Conservation (phyloP, 2,113 vertebrate species). For the Leptobrachium leishanense region DNA sequence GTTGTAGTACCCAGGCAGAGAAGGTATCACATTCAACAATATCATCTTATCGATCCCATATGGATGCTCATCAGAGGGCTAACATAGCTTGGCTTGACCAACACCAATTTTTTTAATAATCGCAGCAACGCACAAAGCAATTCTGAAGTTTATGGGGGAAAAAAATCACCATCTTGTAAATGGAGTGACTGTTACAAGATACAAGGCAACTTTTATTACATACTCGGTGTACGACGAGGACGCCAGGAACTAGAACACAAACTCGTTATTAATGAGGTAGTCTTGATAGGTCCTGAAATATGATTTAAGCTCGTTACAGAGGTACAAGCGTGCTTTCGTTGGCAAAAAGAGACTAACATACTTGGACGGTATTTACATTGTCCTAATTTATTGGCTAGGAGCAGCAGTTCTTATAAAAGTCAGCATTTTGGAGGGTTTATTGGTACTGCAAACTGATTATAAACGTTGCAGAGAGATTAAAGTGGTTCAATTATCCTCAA, state of each 20-base stretch:
- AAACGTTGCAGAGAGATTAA: not conserved
- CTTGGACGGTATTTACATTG: not conserved
- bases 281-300: not conserved
- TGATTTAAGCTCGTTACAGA: slow-evolving; percentile 1
- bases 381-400: not conserved
- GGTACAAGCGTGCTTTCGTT: not conserved
- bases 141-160: not conserved
- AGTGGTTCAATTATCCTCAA: not conserved
- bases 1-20: too few relatives aligned
- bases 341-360: slow-evolving; percentile 3
- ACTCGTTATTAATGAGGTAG: not conserved
- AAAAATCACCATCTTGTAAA: not conserved
- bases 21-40: too few relatives aligned
- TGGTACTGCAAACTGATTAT: not conserved
- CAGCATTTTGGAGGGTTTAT: not conserved
- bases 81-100: too few relatives aligned
- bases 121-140: too few relatives aligned
- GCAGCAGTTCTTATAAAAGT: not conserved
- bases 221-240: not conserved
- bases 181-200: not conserved
- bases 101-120: too few relatives aligned
- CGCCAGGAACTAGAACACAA: not conserved
- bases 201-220: not conserved
- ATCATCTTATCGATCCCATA: too few relatives aligned
- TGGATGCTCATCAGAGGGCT: too few relatives aligned